A percentile compares a stretch with the other conserved stretches of the same genome.
phyloP scores from a whole-genome alignment of 2,113 vertebrate species.

The Spilogale gracilis region DNA sequence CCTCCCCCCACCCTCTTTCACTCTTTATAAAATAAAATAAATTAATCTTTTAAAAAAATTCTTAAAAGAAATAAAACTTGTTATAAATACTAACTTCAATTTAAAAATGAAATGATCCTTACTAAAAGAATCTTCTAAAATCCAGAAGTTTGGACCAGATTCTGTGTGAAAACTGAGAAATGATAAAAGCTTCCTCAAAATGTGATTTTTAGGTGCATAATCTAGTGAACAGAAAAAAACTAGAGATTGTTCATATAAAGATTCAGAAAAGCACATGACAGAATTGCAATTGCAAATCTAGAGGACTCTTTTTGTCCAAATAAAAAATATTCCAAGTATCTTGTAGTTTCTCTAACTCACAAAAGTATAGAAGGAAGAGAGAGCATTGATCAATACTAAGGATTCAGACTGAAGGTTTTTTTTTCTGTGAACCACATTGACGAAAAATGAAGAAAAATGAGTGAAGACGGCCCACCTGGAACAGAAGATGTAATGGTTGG shows the following conservation, averaged over 20 bases:
- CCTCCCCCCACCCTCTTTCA: neutral
- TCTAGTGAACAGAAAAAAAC: neutral
- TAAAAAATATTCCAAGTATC: neutral
- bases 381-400: neutral
- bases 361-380: neutral
- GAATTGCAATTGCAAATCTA: neutral
- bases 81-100: neutral
- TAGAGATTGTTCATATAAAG: neutral
- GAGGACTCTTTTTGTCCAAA: neutral
- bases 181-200: neutral
- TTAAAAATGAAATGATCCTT: neutral
- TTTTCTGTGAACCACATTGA: neutral
- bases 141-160: neutral
- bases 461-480: neutral
- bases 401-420: neutral
- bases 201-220: neutral
- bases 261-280: neutral
- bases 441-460: neutral
- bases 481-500: neutral
- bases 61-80: neutral
- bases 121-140: neutral
- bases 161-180: neutral
- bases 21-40: neutral
- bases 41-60: neutral
- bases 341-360: neutral